Evolutionary conservation across 1,140 invertebrate species (phyloP), one percentile per base, ranked within the genome.

Genomic region (Drosophila mauritiana): DNA sequence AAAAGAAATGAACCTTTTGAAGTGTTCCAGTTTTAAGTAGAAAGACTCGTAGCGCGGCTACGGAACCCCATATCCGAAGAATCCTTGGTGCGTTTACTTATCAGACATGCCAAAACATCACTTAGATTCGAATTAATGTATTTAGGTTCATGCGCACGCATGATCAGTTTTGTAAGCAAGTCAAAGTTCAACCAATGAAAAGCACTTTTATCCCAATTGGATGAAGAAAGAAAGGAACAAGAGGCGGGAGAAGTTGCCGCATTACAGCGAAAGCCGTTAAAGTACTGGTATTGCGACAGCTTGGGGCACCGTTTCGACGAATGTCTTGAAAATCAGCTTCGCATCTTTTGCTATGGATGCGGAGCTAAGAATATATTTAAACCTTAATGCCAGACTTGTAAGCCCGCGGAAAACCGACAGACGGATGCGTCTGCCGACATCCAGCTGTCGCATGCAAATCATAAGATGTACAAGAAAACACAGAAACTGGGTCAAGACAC

Each of bases 21-120:
- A 22, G 58, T 43, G 17, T 51, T 17, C 17, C 34, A 51, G n/a
- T 31, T 61, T 7, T 13, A 40, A 15, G 46, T 61, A 10, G 22
- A 57, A 46, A 46, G 27, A 13, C 10, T 39, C 6, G 40, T 57
- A 3, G 13, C 25, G n/a, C 54, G 54, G 0, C 13, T 57, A 8
- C 25, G 40, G 3, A 43, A 27, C 15, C 27, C 39, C 10, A 43
- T 56, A 12, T 31, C 54, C 3, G 54, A 56, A 27, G 40, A 51
- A 15, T 34, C 49, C 3, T 51, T 51, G n/a, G 49, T 36, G 11
- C 10, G 25, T 10, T 11, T 51, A 20, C 20, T 20, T 20, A 20
- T 20, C 20, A 20, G 20, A 2, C 1, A 20, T 20, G 0, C 20
- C 20, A 1, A 20, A 34, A 25, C 42, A 3, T 43, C 42, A 11